phyloP scores from a whole-genome alignment of 2,888 invertebrate species.

The Brenthis daphne region DNA sequence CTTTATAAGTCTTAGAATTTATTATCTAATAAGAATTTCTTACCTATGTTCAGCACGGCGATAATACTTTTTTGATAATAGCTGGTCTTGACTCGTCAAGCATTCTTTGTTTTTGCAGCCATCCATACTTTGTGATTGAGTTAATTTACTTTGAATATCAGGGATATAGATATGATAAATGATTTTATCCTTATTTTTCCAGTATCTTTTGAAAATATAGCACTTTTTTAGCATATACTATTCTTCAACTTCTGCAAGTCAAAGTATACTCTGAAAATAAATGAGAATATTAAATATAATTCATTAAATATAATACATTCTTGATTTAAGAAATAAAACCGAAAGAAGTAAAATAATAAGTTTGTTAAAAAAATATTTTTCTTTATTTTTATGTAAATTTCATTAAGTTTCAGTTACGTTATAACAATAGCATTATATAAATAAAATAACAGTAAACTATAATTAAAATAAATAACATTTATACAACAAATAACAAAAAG shows the following conservation, averaged over 20 bases:
- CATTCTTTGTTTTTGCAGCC: constrained; percentile 54
- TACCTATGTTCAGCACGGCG: constrained; percentile 73
- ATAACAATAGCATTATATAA: no score
- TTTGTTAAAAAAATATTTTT: no score
- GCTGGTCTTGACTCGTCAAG: constrained; percentile 46
- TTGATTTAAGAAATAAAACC: no score
- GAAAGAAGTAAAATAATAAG: no score
- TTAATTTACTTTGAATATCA: constrained; percentile 12
- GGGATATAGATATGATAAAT: constrained; percentile 5
- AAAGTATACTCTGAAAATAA: constrained; percentile 9
- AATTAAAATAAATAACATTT: no score
- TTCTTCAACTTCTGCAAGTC: constrained; percentile 6
- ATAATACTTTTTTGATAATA: constrained; percentile 66
- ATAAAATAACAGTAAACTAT: background rate
- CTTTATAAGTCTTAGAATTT: background rate
- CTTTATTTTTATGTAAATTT: no score
- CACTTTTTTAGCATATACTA: constrained; percentile 27
- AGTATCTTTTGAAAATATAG: constrained; percentile 6
- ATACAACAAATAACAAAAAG: constrained; percentile 7
- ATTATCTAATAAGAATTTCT: constrained; percentile 39
- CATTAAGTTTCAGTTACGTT: no score
- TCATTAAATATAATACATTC: background rate
- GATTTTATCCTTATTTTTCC: constrained; percentile 5
- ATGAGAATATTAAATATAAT: background rate
- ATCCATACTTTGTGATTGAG: constrained; percentile 48